These are phyloP conservation scores for Sebastes melanostomus DNA, from an alignment of 2,797 vertebrate genomes.

Conservation along the genomic window DNA sequence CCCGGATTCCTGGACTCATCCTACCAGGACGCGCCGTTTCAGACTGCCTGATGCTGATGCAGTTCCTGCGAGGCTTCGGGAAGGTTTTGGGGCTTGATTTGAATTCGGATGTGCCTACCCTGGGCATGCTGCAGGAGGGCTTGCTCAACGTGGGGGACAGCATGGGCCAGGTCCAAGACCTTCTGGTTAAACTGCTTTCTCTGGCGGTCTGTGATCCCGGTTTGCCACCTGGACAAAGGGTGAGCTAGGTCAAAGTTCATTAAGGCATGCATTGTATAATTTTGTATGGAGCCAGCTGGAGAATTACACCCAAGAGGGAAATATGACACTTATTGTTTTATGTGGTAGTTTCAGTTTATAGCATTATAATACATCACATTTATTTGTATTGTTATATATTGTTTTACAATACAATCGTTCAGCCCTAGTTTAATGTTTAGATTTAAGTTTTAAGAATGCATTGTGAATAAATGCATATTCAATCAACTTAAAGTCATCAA, in stretches of 20 bases:
- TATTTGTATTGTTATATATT: not conserved
- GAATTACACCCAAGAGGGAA: not conserved
- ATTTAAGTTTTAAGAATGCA: not conserved
- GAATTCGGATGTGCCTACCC: constrained; percentile 88
- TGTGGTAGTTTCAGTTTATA: not conserved
- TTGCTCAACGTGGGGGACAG: constrained; percentile 95
- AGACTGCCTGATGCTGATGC: constrained; percentile 97
- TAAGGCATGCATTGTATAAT: not conserved
- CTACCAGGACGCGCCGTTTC: constrained; percentile 93
- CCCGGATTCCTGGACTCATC: constrained; percentile 93
- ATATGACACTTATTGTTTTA: not conserved
- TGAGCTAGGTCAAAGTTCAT: constrained; percentile 52
- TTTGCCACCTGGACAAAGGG: constrained; percentile 94
- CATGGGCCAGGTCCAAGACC: constrained; percentile 96
- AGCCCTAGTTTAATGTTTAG: too few species aligned
- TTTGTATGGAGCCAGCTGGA: not conserved
- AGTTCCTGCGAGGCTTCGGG: constrained; percentile 96
- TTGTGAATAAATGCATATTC: not conserved
- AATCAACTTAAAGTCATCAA: not conserved
- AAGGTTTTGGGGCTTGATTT: constrained; percentile 96
- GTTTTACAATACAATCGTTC: not conserved
- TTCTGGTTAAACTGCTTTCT: constrained; percentile 94
- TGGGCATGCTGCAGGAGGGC: constrained; percentile 94
- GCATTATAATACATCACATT: not conserved
- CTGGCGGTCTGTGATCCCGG: constrained; percentile 96